Conservation (phyloP, 2,888 invertebrate genomes). For the Gastracanthus pulcherrimus region DNA sequence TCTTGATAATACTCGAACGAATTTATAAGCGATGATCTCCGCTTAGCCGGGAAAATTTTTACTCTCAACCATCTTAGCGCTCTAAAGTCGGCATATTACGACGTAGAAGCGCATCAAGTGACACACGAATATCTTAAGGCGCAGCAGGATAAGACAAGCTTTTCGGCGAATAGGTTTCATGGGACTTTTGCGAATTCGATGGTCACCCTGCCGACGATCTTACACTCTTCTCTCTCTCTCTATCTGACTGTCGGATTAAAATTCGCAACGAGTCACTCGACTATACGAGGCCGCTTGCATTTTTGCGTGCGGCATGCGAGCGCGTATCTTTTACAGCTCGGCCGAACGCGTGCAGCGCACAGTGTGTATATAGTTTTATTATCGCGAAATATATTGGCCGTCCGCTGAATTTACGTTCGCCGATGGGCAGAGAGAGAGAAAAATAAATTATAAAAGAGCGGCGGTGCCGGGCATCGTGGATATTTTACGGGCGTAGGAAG, state of each 20-base stretch:
- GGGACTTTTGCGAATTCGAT: not conserved
- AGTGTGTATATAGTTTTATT: no score
- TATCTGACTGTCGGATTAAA: conserved; percentile 5
- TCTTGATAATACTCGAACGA: not conserved
- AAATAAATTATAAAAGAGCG: not conserved
- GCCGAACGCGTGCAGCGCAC: no score
- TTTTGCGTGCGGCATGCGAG: not conserved
- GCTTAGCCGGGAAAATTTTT: not conserved
- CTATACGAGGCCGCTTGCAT: not conserved
- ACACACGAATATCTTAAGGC: no score
- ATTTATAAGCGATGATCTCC: not conserved
- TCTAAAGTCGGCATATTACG: no score
- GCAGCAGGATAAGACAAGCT: not conserved
- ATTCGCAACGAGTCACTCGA: conserved; percentile 1
- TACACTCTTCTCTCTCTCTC: not conserved
- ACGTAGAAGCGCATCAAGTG: no score
- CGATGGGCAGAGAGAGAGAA: not conserved
- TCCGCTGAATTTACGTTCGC: conserved; percentile 13
- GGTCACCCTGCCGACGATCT: no score
- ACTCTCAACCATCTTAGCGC: no score
- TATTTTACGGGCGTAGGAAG: conserved; percentile 27
- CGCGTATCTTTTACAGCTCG: no score
- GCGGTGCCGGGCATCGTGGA: no score
- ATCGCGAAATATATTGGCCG: no score
- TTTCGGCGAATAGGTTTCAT: not conserved